Percentiles rank a stretch among this genome's conserved stretches.
Evolutionary conservation across 2,888 invertebrate genomes (phyloP).

Genomic region (Dasysyrphus albostriatus): DNA sequence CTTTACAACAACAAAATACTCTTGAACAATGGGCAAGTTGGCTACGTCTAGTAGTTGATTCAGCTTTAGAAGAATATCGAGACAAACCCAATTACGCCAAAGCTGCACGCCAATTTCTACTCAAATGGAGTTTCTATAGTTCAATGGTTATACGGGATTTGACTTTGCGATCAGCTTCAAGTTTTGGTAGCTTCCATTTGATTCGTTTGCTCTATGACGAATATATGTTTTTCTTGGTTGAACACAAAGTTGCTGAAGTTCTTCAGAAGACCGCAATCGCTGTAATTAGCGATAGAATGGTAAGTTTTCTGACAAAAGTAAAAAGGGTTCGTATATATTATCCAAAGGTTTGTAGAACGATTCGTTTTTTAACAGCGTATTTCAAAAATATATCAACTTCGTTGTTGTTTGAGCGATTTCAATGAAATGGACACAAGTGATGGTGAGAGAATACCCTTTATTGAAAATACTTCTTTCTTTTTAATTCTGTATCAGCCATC

Average conservation of each 20-base stretch:
- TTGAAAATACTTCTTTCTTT: too few relatives aligned
- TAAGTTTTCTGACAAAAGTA: slow-evolving; percentile 73
- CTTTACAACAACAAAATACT: slow-evolving; percentile 95
- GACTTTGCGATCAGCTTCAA: slow-evolving; percentile 97
- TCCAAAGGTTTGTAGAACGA: too few relatives aligned
- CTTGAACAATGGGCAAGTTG: slow-evolving; percentile 99
- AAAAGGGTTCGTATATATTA: too few relatives aligned
- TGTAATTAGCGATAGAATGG: slow-evolving; percentile 89
- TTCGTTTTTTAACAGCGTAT: too few relatives aligned
- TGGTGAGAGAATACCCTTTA: too few relatives aligned
- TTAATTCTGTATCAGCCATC: too few relatives aligned
- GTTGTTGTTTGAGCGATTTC: too few relatives aligned
- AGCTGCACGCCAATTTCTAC: slow-evolving; percentile 95
- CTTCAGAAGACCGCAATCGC: slow-evolving; percentile 96
- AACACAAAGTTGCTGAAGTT: slow-evolving; percentile 97
- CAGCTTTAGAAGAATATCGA: slow-evolving; percentile 94
- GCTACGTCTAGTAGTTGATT: slow-evolving; percentile 96
- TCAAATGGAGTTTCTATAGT: slow-evolving; percentile 99
- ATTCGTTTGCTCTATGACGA: slow-evolving; percentile 99
- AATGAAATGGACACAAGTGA: too few relatives aligned
- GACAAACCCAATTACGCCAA: slow-evolving; percentile 92
- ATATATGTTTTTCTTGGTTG: slow-evolving; percentile 99
- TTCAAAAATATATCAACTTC: too few relatives aligned
- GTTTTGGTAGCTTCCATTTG: slow-evolving; percentile 99
- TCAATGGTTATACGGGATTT: slow-evolving; percentile 99